phyloP scores from a whole-genome alignment of 1,140 invertebrate species.

The Ceratosolen solmsi region DNA sequence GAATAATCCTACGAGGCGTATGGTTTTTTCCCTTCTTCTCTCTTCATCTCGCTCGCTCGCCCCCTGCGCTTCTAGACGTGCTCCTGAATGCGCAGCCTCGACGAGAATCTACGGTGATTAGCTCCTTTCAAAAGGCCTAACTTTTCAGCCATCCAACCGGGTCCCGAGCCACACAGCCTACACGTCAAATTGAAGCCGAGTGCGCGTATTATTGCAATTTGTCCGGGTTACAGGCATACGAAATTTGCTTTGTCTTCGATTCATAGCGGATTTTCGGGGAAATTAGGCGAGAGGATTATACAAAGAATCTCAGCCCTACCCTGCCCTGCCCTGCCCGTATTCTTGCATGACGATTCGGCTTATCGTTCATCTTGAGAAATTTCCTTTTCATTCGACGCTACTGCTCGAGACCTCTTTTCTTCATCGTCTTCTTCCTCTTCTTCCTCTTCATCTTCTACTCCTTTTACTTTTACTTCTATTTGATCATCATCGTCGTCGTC shows the following conservation, averaged over 20 bases:
- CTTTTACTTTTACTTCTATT: too few species aligned
- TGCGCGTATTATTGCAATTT: conserved; percentile 3
- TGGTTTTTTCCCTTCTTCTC: not conserved
- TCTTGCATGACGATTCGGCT: not conserved
- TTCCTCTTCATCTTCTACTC: too few species aligned
- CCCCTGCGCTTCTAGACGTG: not conserved
- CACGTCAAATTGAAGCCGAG: not conserved
- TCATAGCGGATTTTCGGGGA: not conserved
- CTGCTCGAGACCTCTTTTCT: not conserved
- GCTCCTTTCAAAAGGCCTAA: conserved; percentile 9
- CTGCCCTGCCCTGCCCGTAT: not conserved
- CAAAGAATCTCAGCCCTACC: not conserved
- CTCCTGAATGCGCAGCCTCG: not conserved
- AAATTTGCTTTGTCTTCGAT: not conserved
- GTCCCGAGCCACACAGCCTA: not conserved
- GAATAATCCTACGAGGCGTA: conserved; percentile 37
- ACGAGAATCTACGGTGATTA: conserved; percentile 11
- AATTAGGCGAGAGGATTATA: not conserved
- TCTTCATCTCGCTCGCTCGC: not conserved
- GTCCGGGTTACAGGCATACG: not conserved
- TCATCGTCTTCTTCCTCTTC: too few species aligned
- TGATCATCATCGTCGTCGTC: too few species aligned
- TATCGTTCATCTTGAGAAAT: too few species aligned
- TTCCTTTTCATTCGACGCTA: too few species aligned
- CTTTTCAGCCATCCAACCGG: not conserved